A percentile compares a stretch with the other conserved stretches of the same genome.
Evolutionary conservation across 2,888 invertebrate species (phyloP).

Genomic region (Hoplodrina blanda): DNA sequence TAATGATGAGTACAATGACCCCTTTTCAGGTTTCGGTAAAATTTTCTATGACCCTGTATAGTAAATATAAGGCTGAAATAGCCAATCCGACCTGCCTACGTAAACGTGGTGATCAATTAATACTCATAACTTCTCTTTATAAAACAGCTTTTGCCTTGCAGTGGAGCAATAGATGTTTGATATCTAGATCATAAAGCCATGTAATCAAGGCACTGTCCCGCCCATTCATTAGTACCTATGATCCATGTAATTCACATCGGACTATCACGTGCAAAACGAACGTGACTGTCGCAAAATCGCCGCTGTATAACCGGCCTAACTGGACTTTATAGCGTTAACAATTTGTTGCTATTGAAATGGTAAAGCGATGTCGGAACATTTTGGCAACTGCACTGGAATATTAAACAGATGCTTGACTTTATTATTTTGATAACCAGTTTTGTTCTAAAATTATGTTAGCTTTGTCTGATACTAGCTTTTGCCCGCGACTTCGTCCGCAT

Average conservation of each 20-base stretch:
- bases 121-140: too few relatives aligned
- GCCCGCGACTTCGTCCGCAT: too few relatives aligned
- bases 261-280: constrained; percentile 42
- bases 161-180: too few relatives aligned
- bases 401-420: constrained; percentile 35
- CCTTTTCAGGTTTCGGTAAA: too few relatives aligned
- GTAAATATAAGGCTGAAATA: too few relatives aligned
- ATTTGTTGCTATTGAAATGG: constrained; percentile 67
- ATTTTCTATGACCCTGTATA: too few relatives aligned
- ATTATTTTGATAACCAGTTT: constrained; percentile 20
- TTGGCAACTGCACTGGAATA: constrained; percentile 49
- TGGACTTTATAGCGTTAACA: constrained; percentile 58
- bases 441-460: constrained; percentile 12
- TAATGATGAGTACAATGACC: too few relatives aligned
- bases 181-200: neutral
- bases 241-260: constrained; percentile 25
- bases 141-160: too few relatives aligned
- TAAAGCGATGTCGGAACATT: constrained; percentile 58
- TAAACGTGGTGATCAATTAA: too few relatives aligned
- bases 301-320: constrained; percentile 42
- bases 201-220: neutral
- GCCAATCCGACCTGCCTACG: too few relatives aligned
- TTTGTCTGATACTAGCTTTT: neutral
- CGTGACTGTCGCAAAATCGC: constrained; percentile 48
- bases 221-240: constrained; percentile 9